A percentile compares a stretch with the other conserved stretches of the same genome.
phyloP scores from a whole-genome alignment of 2,797 vertebrate genomes.

The Xenentodon cancila region DNA sequence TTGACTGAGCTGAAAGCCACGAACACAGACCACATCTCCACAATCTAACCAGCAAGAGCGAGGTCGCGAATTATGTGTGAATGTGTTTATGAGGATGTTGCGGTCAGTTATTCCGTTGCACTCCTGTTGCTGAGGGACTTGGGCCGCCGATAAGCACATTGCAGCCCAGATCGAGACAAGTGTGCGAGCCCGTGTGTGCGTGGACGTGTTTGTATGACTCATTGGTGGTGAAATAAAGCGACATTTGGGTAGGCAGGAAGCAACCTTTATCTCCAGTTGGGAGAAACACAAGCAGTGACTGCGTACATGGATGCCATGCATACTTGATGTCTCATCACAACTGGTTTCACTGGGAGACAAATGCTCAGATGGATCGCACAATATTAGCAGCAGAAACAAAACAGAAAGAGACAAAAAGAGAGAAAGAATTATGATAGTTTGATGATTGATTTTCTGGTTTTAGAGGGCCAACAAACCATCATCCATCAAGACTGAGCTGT shows the following conservation, averaged over 20 bases:
- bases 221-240: conserved; percentile 56
- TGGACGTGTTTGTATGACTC: conserved; percentile 40
- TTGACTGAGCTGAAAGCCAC: conserved; percentile 58
- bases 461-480: not conserved
- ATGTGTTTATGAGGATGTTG: conserved; percentile 45
- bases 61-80: conserved; percentile 18
- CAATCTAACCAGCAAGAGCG: conserved; percentile 52
- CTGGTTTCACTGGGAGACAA: conserved; percentile 15
- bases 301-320: conserved; percentile 6
- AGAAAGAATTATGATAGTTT: not conserved
- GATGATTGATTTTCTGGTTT: not conserved
- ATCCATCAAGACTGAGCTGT: not conserved
- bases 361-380: conserved; percentile 30
- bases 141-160: conserved; percentile 70
- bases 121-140: conserved; percentile 64
- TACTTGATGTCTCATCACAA: conserved; percentile 19
- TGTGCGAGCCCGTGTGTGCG: conserved; percentile 20
- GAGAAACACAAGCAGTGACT: conserved; percentile 46
- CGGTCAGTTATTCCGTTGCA: conserved; percentile 71
- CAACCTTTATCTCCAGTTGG: conserved; percentile 54
- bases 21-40: conserved; percentile 50
- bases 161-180: conserved; percentile 62
- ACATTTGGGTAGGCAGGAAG: conserved; percentile 67
- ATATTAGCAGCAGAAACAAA: conserved; percentile 12
- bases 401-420: conserved; percentile 2